Base-by-base conservation (phyloP, 2,888 invertebrate genomes). In the Drosophila birchii region DNA sequence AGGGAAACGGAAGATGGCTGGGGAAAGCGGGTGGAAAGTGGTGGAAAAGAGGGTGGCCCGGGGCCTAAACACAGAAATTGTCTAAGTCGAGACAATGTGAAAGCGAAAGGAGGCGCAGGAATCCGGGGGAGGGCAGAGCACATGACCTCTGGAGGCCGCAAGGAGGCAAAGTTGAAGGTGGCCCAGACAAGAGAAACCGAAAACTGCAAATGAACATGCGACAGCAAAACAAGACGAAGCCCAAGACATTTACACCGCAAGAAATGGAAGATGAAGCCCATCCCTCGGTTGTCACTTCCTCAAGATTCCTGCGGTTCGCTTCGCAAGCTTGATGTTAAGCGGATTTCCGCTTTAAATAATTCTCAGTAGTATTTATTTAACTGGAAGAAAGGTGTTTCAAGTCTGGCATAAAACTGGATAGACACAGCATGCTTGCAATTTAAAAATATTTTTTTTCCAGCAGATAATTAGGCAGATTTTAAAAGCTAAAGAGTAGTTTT, bases 131-230 rank as follows among this genome's bases (percentile, higher is more conserved):
- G 68, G 62, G 49, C 51, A 38, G 54, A 66, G 75, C 63, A 85
- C 78, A 78, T 77, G 82, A 83, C 82, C 82, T 83, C 80, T 80
- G 74, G 76, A 73, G 76, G 74, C 75, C 79, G 77, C 74, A 56
- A 47, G 55, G 54, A 53, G 67, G 78, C 60, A 67, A 70, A 70
- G 71, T 64, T 70, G 61, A 60, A 63, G 60, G 54, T 71, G 53
- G 45, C 54, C 20, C 38, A 54, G 69, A 70, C 39, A 57, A 57
- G 70, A 63, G 51, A 72, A 62, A 45, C 59, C 66, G 43, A 76
- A 70, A 79, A 73, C 86, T 83, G 78, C 74, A 86, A 83, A 86
- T 83, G 83, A 82, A 78, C 82, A 85, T 78, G 80, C 60, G 74
- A 61, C 67, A 55, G 47, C 55, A 49, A 36, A 61, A 36, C 34